Base-by-base conservation (phyloP, 1,140 invertebrate species). In the Steinernema khuongi region DNA sequence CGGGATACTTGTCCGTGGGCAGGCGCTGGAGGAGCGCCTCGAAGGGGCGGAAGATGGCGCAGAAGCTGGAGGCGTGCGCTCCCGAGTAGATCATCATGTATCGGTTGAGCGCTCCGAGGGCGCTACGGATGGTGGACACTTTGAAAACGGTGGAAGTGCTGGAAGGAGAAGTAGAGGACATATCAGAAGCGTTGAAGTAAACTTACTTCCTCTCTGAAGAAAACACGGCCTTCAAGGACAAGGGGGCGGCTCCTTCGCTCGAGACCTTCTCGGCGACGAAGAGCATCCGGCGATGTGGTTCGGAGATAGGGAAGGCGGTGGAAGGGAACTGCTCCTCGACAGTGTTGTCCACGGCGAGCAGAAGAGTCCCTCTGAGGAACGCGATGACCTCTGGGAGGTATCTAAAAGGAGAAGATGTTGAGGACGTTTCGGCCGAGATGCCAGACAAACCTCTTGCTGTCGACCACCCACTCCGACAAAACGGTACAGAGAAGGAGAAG, bases 361-460 rank as follows among this genome's bases (percentile, higher is more conserved):
- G 69, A 26, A 77, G 67, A 18, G 69, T 50, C 30, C 74, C 68
- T 29, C 67, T 14, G 7, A 77, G 31, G 26, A 77, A 77, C 1
- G 67, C 76, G 17, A 77, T 68, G 0, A 77, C 30, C 43, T 77
- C 76, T 0, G 76, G 76, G 0, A 77, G 41, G 43, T 72, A 77
- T 43, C 76, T 77, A 67, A 28, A 77, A 70, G 70, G 43, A 1
- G 28, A 19, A 33, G 7, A 67, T 68, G 68, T 70, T 75, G n/a
- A 41, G 18, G 74, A 41, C 7, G 7, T 31, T 22, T 11, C 11
- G 17, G 68, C 7, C 19, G 75, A 73, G 26, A 66, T 50, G 28
- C 28, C 67, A 67, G 4, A 1, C 73, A 11, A 67, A 78, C 77
- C 72, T 41, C 31, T 78, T 77, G 36, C 73, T 72, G 31, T 79